Conservation (phyloP, 2,888 invertebrate species). For the Cryptocheilus praepositus region DNA sequence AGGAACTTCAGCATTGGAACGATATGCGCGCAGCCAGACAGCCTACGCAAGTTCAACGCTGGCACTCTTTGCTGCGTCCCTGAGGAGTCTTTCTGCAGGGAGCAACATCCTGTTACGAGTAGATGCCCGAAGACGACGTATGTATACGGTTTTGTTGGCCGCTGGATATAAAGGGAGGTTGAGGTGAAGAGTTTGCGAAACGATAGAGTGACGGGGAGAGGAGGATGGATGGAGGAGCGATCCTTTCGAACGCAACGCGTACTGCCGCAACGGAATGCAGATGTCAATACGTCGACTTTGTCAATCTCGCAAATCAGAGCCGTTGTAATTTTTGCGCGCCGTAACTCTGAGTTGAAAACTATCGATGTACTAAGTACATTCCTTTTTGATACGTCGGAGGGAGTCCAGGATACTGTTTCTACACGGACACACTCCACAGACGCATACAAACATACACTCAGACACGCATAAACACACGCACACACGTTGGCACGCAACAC, state of each 20-base stretch:
- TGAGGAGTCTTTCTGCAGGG: slow-evolving; percentile 57
- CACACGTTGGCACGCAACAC: too few relatives aligned
- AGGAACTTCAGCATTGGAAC: slow-evolving; percentile 94
- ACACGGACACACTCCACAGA: too few relatives aligned
- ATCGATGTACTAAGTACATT: slow-evolving; percentile 57
- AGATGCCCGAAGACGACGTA: slow-evolving; percentile 19
- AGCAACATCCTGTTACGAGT: slow-evolving; percentile 36
- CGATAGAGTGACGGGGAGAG: neutral
- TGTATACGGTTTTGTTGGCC: neutral
- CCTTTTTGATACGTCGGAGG: slow-evolving; percentile 60
- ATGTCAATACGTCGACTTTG: slow-evolving; percentile 62
- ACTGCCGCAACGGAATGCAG: slow-evolving; percentile 24
- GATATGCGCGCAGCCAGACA: slow-evolving; percentile 90
- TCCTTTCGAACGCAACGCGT: neutral
- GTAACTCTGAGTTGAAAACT: slow-evolving; percentile 51
- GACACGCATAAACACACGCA: too few relatives aligned
- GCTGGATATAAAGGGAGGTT: neutral
- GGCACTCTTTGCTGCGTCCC: slow-evolving; percentile 89
- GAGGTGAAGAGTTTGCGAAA: neutral
- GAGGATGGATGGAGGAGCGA: neutral
- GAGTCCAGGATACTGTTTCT: slow-evolving; percentile 29
- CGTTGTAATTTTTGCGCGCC: slow-evolving; percentile 17
- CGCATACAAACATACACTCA: too few relatives aligned
- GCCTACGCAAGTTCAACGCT: slow-evolving; percentile 93
- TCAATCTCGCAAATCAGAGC: slow-evolving; percentile 42